These are phyloP conservation scores for Aphis craccivora DNA, from an alignment of 1,140 invertebrate species.

Conservation along the genomic window DNA sequence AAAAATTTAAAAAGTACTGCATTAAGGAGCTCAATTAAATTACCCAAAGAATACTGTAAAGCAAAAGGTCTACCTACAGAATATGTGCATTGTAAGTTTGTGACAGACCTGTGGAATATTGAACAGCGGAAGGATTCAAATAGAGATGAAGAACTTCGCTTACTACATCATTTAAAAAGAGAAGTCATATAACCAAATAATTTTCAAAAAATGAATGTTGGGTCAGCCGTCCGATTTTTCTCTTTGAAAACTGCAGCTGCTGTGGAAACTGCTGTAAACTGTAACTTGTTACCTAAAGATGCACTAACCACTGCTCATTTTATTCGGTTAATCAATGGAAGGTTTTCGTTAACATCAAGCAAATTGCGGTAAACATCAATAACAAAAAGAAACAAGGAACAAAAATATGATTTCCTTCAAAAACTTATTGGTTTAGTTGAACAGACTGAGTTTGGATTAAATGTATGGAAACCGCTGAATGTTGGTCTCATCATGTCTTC, in stretches of 20 bases:
- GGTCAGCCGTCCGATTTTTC: slow-evolving; percentile 37
- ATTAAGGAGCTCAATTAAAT: neutral
- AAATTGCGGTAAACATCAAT: slow-evolving; percentile 47
- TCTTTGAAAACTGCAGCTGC: slow-evolving; percentile 47
- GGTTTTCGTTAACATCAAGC: neutral
- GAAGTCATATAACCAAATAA: slow-evolving; percentile 21
- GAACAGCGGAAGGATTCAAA: neutral
- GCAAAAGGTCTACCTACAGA: slow-evolving; percentile 27
- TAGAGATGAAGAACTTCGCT: slow-evolving; percentile 7
- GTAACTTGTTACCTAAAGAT: slow-evolving; percentile 14
- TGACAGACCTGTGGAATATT: neutral
- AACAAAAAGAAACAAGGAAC: slow-evolving; percentile 29
- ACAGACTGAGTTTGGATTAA: slow-evolving; percentile 4
- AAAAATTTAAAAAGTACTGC: slow-evolving; percentile 41
- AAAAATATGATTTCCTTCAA: slow-evolving; percentile 39
- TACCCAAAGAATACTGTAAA: slow-evolving; percentile 26
- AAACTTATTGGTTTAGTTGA: neutral
- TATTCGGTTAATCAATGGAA: slow-evolving; percentile 33
- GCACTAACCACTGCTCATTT: slow-evolving; percentile 47
- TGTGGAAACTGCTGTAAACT: slow-evolving; percentile 33
- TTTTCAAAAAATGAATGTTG: slow-evolving; percentile 50
- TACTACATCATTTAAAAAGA: slow-evolving; percentile 29
- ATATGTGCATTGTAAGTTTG: neutral
- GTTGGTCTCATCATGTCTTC: slow-evolving; percentile 13
- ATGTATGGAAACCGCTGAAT: neutral